These are phyloP conservation scores for Bombus waltoni DNA, from an alignment of 1,140 invertebrate species.

Conservation along the genomic window DNA sequence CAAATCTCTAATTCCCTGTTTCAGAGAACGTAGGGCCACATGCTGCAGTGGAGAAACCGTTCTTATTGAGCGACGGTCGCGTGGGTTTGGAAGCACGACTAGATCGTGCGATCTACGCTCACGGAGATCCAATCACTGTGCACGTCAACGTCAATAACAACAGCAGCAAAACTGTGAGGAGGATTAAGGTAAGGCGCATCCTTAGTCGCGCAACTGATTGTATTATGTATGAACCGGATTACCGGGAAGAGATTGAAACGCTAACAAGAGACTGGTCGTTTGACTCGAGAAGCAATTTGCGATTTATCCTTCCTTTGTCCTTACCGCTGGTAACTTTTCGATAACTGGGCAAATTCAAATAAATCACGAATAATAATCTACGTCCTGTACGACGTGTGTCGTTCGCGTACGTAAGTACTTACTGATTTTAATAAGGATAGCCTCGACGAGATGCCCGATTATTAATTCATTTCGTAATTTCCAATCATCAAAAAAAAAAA, in stretches of 20 bases:
- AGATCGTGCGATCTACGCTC: conserved; percentile 96
- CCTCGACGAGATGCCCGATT: too few species aligned
- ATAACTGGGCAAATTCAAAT: neutral
- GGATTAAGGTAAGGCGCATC: conserved; percentile 89
- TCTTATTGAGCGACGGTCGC: conserved; percentile 86
- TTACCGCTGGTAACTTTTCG: neutral
- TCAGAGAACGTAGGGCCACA: conserved; percentile 76
- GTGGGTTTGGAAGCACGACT: conserved; percentile 93
- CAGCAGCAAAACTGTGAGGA: conserved; percentile 96
- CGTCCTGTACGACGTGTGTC: neutral
- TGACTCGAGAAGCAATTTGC: conserved; percentile 12
- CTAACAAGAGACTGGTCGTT: neutral
- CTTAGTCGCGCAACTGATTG: neutral
- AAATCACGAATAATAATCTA: neutral
- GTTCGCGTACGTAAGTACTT: neutral
- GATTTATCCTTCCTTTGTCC: neutral
- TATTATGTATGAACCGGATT: neutral
- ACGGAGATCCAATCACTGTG: conserved; percentile 95
- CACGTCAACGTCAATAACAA: conserved; percentile 96
- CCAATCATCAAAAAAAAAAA: too few species aligned
- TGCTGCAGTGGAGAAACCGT: conserved; percentile 84
- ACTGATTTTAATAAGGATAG: conserved; percentile 11
- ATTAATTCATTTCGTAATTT: neutral
- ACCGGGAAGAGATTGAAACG: neutral
- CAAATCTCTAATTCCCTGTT: neutral